These are phyloP conservation scores for Heliconius ethilla DNA, from an alignment of 2,888 invertebrate genomes.

Conservation along the genomic window DNA sequence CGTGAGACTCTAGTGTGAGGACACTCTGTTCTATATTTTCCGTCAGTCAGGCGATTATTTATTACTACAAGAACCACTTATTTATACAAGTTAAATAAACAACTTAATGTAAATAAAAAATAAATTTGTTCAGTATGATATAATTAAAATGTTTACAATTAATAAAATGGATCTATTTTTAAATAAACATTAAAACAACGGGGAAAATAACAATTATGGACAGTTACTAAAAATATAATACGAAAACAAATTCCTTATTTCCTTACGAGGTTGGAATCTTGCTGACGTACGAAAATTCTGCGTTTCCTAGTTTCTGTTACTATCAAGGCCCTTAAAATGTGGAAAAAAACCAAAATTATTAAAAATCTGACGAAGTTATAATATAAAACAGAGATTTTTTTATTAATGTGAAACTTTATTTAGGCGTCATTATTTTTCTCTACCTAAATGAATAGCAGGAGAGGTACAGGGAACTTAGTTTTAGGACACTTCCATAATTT, in stretches of 20 bases:
- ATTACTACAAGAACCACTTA: not conserved
- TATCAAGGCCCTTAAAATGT: constrained; percentile 2
- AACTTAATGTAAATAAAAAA: not conserved
- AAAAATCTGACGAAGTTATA: not conserved
- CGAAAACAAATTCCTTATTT: not conserved
- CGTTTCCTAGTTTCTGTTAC: constrained; percentile 2
- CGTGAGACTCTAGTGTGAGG: not conserved
- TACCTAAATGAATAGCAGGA: no score
- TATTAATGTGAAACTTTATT: no score
- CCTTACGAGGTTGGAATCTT: constrained; percentile 6
- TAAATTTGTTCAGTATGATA: not conserved
- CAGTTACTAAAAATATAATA: constrained; percentile 1
- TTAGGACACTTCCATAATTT: no score
- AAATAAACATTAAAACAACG: constrained; percentile 3
- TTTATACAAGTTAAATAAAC: not conserved
- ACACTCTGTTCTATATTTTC: not conserved
- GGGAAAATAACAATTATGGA: constrained; percentile 4
- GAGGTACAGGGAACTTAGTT: no score
- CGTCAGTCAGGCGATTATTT: not conserved
- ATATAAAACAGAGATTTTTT: no score
- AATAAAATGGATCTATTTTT: not conserved
- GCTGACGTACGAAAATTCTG: constrained; percentile 2
- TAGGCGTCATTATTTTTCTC: no score
- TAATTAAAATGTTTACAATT: constrained; percentile 1
- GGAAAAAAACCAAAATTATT: not conserved